phyloP scores from a whole-genome alignment of 2,888 invertebrate species.

The Hydroisotoma schaefferi region DNA sequence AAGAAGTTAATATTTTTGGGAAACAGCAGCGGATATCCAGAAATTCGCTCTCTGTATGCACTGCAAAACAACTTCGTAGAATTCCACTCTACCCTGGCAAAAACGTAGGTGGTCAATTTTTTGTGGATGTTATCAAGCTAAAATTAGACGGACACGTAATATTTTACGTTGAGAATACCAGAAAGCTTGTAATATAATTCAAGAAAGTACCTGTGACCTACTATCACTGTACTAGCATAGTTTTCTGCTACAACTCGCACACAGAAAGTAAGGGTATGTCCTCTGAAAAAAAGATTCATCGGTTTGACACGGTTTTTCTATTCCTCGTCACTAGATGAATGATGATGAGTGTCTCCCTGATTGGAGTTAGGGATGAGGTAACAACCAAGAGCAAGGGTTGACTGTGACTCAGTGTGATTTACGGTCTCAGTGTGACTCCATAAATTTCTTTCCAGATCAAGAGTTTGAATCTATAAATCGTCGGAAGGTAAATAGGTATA shows the following conservation, averaged over 20 bases:
- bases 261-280: too few relatives aligned
- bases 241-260: too few relatives aligned
- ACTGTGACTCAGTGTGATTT: slow-evolving; percentile 36
- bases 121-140: background rate
- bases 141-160: too few relatives aligned
- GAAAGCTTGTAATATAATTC: too few relatives aligned
- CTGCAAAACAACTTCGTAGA: too few relatives aligned
- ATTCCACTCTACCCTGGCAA: too few relatives aligned
- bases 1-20: too few relatives aligned
- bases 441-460: slow-evolving; percentile 44
- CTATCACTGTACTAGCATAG: too few relatives aligned
- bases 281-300: background rate
- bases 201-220: too few relatives aligned
- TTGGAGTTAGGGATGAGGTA: slow-evolving; percentile 33
- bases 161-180: background rate
- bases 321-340: slow-evolving; percentile 31
- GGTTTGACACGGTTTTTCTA: slow-evolving; percentile 36
- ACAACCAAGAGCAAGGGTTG: slow-evolving; percentile 3
- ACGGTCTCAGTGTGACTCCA: slow-evolving; percentile 48
- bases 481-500: background rate
- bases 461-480: slow-evolving; percentile 30
- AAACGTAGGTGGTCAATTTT: too few relatives aligned
- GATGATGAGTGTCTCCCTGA: slow-evolving; percentile 44
- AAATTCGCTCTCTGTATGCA: too few relatives aligned
- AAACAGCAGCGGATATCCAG: too few relatives aligned